Evolutionary conservation across 2,113 vertebrate species (phyloP).

Genomic region (Pollimyrus isidori): DNA sequence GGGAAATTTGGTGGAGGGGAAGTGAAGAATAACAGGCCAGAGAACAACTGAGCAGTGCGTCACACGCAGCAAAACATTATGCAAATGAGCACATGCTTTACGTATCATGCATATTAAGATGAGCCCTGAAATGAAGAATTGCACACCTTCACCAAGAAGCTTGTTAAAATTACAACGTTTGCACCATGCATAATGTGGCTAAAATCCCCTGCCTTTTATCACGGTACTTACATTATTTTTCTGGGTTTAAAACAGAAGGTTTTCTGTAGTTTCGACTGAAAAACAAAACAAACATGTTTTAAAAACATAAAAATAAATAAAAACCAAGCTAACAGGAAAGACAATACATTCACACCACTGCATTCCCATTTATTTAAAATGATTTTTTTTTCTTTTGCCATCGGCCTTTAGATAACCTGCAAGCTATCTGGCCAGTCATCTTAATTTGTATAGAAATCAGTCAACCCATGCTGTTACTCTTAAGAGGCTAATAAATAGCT

Average conservation of each 20-base stretch:
- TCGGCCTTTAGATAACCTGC: not conserved
- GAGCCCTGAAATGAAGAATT: not conserved
- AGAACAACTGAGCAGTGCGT: not conserved
- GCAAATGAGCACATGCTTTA: not conserved
- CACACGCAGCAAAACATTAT: not conserved
- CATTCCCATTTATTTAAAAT: not conserved
- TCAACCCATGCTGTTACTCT: conserved; percentile 30
- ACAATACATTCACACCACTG: not conserved
- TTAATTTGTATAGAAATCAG: conserved; percentile 33
- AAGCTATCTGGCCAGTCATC: conserved; percentile 17
- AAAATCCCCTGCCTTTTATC: not conserved
- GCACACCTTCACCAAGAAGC: not conserved
- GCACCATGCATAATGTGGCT: not conserved
- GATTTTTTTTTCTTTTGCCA: not conserved
- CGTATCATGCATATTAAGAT: not conserved
- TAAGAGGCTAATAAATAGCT: conserved; percentile 43
- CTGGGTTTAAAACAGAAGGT: not conserved
- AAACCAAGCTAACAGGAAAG: not conserved
- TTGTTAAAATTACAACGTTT: not conserved
- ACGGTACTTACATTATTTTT: not conserved
- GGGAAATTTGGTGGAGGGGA: not conserved
- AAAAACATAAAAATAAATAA: not conserved
- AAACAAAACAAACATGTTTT: not conserved
- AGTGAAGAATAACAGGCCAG: not conserved
- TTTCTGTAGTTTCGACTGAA: not conserved